Evolutionary conservation across 1,140 invertebrate species (phyloP).

Genomic region (Phocides pigmalion): DNA sequence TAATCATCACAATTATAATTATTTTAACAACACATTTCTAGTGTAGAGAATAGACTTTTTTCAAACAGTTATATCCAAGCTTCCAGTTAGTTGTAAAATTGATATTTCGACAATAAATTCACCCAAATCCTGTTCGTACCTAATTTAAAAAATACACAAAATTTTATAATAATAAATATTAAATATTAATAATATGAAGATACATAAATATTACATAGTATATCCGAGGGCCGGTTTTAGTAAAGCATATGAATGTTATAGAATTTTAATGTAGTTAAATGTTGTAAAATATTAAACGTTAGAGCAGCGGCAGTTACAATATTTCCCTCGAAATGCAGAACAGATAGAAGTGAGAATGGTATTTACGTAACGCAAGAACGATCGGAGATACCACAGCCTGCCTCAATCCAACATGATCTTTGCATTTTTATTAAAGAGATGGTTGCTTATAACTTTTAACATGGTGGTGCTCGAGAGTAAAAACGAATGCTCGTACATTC

Average conservation of each 20-base stretch:
- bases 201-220: conserved; percentile 13
- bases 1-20: conserved; percentile 4
- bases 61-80: conserved; percentile 24
- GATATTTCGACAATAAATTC: conserved; percentile 55
- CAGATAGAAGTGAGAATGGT: conserved; percentile 1
- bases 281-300: conserved; percentile 1
- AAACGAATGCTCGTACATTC: too few species aligned
- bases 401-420: too few species aligned
- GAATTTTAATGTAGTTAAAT: conserved; percentile 24
- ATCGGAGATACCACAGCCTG: too few species aligned
- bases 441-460: too few species aligned
- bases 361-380: too few species aligned
- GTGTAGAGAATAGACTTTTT: neutral
- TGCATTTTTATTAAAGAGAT: too few species aligned
- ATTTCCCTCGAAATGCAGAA: neutral
- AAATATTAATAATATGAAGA: conserved; percentile 7
- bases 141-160: conserved; percentile 26
- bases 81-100: conserved; percentile 43
- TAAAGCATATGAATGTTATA: conserved; percentile 9
- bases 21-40: too few species aligned
- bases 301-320: neutral
- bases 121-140: conserved; percentile 27
- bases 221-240: conserved; percentile 17
- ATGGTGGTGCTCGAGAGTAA: too few species aligned
- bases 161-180: conserved; percentile 29